Evolutionary conservation across 2,797 vertebrate species (phyloP), one percentile per base, ranked within the genome.

Genomic region (Macrochelys suwanniensis): DNA sequence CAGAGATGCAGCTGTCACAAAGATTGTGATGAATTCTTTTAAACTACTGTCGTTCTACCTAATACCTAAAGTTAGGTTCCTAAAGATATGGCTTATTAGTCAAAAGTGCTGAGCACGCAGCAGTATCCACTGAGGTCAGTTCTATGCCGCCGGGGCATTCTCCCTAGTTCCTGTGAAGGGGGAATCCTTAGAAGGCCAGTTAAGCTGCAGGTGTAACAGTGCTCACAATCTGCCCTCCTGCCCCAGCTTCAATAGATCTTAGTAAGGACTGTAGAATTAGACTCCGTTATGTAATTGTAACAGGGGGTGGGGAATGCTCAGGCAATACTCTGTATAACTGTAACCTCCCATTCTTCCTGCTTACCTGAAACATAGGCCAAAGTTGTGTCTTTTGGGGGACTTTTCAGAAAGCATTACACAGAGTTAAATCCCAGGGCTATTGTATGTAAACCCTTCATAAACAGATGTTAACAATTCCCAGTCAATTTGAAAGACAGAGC

Each of bases 161-260:
- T 26, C 8, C 37, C 89, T 0, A 0, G 1, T 68, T 91, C 45
- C 45, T 71, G 31, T 0, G 0, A 13, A 50, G 83, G 68, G 87
- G 42, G 84, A 56, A 82, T 90, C 89, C 56, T 83, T 61, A 56
- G 26, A 7, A 17, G 91, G 65, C 2, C 65, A 68, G 65, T 68
- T 68, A 68, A 56, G 4, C 23, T 56, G n/a, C 33, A 51, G 50
- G 65, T 79, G 45, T 21, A 33, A 3, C 3, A 0, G 11, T 15
- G 59, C 68, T 91, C 50, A 25, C 25, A 68, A 21, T 68, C 65
- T 68, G 17, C 61, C 4, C 2, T 13, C 42, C 3, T 68, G 89
- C 76, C 42, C 93, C 19, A 11, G 16, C 47, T 92, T 86, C 87
- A 56, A 25, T 23, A 51, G 13, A 31, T 86, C 87, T 86, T 74